Evolutionary conservation across 2,797 vertebrate species (phyloP), one percentile per base, ranked within the genome.

Genomic region (Psittacula echo): DNA sequence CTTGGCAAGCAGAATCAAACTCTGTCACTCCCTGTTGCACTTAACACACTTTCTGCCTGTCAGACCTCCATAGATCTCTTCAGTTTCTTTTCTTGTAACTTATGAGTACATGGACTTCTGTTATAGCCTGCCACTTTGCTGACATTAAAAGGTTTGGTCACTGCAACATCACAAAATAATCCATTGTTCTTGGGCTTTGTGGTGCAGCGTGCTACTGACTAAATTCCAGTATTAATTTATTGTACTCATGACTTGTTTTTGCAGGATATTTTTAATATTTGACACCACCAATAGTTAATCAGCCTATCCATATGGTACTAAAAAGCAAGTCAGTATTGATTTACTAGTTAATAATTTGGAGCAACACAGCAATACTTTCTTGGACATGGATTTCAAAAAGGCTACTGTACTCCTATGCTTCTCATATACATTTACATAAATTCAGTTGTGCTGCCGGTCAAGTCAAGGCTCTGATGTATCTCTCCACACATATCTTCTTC

Each of bases 61-160:
- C 94, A 94, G 89, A 95, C 97, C 82, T 93, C 89, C 72, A 54
- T 12, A 70, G 83, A 89, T 56, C 53, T 72, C 60, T 90, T 90
- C 2, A 0, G 37, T 94, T 96, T 95, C 83, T 94, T 66, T 91
- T 93, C 87, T 72, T 95, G 34, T 94, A 29, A 89, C 39, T 87
- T 75, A 68, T 62, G 80, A 97, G 50, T 96, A 42, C 86, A 85
- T 24, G 22, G 96, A 85, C 64, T 86, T 62, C 1, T 91, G 78
- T 92, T 95, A 47, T 30, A 96, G 94, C 88, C 93, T 98, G 96
- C 94, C 94, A 97, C 96, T 98, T 96, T 79, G 97, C 95, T 97
- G 97, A 97, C 97, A 92, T 77, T 90, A 75, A 86, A 91, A 95
- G 58, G 37, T 97, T 97, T 97, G 95, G 95, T 97, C 95, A 96